Base-by-base conservation (phyloP, 2,113 vertebrate species). In the Actenoides lindsayi region DNA sequence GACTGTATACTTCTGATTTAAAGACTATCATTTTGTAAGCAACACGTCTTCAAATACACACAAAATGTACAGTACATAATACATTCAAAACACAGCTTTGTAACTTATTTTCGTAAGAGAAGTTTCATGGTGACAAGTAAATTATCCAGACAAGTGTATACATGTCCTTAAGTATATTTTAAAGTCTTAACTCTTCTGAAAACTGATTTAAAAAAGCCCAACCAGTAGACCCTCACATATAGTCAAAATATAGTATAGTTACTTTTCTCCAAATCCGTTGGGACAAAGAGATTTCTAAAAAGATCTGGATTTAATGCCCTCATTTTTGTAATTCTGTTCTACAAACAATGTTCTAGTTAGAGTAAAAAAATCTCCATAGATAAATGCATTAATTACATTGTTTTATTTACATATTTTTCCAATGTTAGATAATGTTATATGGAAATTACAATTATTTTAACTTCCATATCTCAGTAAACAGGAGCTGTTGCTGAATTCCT, bases 171-270 rank as follows among this genome's bases (percentile, higher is more conserved):
- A 9, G 11, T 75, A 13, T 39, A 83, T 60, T 83, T 88, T 70
- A 35, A 31, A 62, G 37, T 46, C 16, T 41, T 46, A 70, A 3
- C 11, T 16, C 46, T 93, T 71, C 33, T 53, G 27, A 77, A 87
- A 90, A 81, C 8, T 10, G 9, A 37, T 48, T 23, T 12, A 62
- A 73, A 33, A 54, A 35, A 2, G 2, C 30, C 30, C 37, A 77
- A 46, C 6, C 30, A 1, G 1, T 0, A 89, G 27, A 71, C 10
- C 10, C 14, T 82, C 30, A 11, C 3, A 17, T 35, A 31, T 2
- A 89, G 30, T 68, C 13, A 78, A 83, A 92, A 71, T 13, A 68
- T 0, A 84, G 5, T 9, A 23, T 4, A 64, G 30, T n/a, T 94
- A 42, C 12, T 37, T 44, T 48, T 60, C 48, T 91, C 42, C 35